Percentiles rank a stretch among this genome's conserved stretches.
Conservation (phyloP, 2,113 vertebrate species). For the Marcusenius ussheri region DNA sequence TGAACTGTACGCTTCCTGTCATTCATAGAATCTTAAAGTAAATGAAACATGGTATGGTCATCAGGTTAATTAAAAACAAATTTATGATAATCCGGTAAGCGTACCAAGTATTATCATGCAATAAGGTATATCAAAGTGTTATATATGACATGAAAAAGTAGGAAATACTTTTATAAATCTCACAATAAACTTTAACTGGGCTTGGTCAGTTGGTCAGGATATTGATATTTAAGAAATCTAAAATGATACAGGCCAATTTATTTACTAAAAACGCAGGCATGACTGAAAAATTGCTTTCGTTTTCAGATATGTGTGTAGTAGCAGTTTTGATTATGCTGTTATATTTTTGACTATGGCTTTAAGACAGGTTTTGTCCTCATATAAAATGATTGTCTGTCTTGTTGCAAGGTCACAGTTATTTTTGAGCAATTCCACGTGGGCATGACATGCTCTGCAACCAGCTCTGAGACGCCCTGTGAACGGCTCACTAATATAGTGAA, state of each 20-base stretch:
- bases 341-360: background rate
- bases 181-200: background rate
- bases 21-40: background rate
- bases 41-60: background rate
- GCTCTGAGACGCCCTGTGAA: background rate
- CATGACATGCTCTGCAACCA: constrained; percentile 13
- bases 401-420: constrained; percentile 26
- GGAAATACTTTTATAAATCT: background rate
- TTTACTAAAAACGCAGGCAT: background rate
- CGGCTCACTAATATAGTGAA: background rate
- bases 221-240: background rate
- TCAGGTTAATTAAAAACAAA: background rate
- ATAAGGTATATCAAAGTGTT: background rate
- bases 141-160: background rate
- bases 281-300: background rate
- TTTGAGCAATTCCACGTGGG: constrained; percentile 25
- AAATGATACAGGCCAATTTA: background rate
- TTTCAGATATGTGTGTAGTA: background rate
- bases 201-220: background rate
- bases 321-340: background rate
- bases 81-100: background rate
- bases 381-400: background rate
- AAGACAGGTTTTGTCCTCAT: constrained; percentile 16
- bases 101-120: background rate
- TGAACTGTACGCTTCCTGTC: background rate